Evolutionary conservation across 1,140 invertebrate genomes (phyloP).

Genomic region (Diprion similis): DNA sequence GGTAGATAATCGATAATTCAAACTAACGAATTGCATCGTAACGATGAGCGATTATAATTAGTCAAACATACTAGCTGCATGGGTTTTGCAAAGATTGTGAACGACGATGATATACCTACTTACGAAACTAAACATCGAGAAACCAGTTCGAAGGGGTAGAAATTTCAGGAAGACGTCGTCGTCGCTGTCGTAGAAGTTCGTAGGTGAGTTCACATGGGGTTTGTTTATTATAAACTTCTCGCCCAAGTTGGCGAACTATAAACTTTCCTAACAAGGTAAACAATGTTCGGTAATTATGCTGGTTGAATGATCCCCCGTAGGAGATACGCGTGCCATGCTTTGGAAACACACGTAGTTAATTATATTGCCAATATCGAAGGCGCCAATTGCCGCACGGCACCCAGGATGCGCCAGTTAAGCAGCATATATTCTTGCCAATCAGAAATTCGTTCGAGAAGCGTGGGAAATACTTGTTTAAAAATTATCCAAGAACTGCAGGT

Average conservation of each 20-base stretch:
- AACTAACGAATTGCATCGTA: too few species aligned
- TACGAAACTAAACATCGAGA: conserved; percentile 25
- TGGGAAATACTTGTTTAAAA: too few species aligned
- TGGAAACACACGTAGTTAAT: conserved; percentile 22
- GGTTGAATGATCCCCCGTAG: conserved; percentile 55
- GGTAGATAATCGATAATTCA: too few species aligned
- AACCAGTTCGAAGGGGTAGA: conserved; percentile 54
- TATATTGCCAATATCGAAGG: too few species aligned
- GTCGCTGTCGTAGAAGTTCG: conserved; percentile 51
- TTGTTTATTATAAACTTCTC: conserved; percentile 57
- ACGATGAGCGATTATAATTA: too few species aligned
- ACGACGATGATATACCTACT: not conserved
- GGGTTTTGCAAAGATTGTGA: not conserved
- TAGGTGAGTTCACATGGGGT: conserved; percentile 49
- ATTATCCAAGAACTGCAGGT: not conserved
- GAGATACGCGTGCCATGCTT: not conserved
- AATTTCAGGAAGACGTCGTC: conserved; percentile 50
- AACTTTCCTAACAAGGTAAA: conserved; percentile 59
- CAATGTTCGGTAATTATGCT: conserved; percentile 63
- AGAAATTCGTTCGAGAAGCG: too few species aligned
- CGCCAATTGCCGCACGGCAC: conserved; percentile 24
- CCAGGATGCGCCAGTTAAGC: too few species aligned
- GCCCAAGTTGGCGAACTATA: conserved; percentile 51
- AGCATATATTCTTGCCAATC: too few species aligned
- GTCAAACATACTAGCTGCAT: too few species aligned